Conservation (phyloP, 2,888 invertebrate species). For the Rotaria magnacalcarata region DNA sequence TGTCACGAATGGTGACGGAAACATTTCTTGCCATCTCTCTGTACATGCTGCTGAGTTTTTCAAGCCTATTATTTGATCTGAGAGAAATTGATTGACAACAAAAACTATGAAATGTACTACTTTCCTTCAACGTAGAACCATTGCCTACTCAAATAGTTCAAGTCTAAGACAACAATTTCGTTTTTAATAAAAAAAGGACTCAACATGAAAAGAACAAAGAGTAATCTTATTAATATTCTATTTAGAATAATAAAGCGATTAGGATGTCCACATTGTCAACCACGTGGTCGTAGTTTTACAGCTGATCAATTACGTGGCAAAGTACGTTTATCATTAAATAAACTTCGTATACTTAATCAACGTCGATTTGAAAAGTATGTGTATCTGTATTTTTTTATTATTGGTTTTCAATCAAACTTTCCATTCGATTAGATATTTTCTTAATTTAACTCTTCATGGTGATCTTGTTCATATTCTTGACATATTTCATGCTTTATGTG, state of each 20-base stretch:
- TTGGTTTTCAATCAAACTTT: background rate
- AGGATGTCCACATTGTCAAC: slow-evolving; percentile 44
- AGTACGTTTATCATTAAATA: slow-evolving; percentile 39
- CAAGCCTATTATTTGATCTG: too few species aligned
- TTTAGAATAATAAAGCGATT: slow-evolving; percentile 43
- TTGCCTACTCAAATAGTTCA: too few species aligned
- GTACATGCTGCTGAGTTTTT: too few species aligned
- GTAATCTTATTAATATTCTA: too few species aligned
- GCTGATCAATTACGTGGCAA: slow-evolving; percentile 44
- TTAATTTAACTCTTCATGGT: slow-evolving; percentile 36
- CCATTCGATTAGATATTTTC: slow-evolving; percentile 29
- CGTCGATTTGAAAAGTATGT: slow-evolving; percentile 38
- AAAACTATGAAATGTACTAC: too few species aligned
- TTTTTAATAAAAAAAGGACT: too few species aligned
- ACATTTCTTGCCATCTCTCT: too few species aligned
- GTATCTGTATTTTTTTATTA: background rate
- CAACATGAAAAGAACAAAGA: too few species aligned
- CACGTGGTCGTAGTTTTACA: slow-evolving; percentile 31
- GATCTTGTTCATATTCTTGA: slow-evolving; percentile 69
- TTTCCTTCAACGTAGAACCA: too few species aligned
- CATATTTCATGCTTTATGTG: slow-evolving; percentile 87
- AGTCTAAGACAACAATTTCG: too few species aligned
- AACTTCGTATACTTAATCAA: slow-evolving; percentile 38
- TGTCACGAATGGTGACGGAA: too few species aligned
- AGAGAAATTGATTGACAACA: too few species aligned